A percentile compares a stretch with the other conserved stretches of the same genome.
Conservation (phyloP, 2,113 vertebrate genomes). For the Chrysemys picta region DNA sequence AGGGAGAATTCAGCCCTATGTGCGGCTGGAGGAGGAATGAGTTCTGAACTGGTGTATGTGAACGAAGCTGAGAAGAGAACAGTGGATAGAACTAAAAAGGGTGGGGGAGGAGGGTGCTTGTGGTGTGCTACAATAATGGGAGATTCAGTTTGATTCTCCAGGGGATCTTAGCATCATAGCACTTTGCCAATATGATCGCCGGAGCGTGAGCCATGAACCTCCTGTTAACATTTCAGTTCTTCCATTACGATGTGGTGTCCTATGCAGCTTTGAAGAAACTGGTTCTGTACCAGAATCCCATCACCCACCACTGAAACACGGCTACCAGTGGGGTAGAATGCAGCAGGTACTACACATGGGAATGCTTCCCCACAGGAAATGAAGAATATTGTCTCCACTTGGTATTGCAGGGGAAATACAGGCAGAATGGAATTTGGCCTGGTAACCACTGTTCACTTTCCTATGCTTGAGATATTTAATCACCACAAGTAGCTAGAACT, state of each 20-base stretch:
- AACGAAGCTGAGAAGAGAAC: conserved; percentile 27
- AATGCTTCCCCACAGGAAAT: conserved; percentile 30
- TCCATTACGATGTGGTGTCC: not conserved
- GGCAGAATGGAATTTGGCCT: conserved; percentile 64
- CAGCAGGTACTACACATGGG: conserved; percentile 53
- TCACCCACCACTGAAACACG: conserved; percentile 59
- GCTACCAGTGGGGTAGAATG: conserved; percentile 63
- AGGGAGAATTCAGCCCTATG: too few relatives aligned
- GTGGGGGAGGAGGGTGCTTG: not conserved
- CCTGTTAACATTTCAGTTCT: not conserved
- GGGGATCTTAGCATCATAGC: not conserved
- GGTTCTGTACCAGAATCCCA: conserved; percentile 41
- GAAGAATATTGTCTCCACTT: not conserved
- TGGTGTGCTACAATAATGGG: not conserved
- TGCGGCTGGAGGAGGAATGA: conserved; percentile 41
- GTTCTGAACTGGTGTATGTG: not conserved
- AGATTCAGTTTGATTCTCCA: not conserved
- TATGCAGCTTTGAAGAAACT: not conserved
- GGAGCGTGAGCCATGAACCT: not conserved
- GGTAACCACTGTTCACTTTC: not conserved
- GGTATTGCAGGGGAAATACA: conserved; percentile 50
- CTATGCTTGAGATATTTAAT: conserved; percentile 57
- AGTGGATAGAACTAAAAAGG: conserved; percentile 9
- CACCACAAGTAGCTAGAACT: conserved; percentile 52
- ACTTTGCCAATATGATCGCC: not conserved